Percentiles rank a stretch among this genome's conserved stretches.
These are phyloP conservation scores for Amitus sp. DNA, from an alignment of 2,888 invertebrate genomes.

Conservation along the genomic window DNA sequence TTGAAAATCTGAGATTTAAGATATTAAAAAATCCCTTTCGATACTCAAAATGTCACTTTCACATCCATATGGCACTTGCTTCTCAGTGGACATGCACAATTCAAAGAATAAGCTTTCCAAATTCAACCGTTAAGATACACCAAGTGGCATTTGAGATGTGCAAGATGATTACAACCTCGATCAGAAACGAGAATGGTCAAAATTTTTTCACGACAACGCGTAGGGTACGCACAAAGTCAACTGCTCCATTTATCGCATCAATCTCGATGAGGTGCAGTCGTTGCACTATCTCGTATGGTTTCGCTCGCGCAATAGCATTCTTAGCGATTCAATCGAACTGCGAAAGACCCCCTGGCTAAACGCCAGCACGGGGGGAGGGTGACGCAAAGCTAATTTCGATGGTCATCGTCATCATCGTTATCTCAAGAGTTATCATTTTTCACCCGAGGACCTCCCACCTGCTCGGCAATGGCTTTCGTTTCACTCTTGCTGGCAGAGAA, in stretches of 20 bases:
- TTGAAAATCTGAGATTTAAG: too few species aligned
- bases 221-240: conserved; percentile 13
- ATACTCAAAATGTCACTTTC: too few species aligned
- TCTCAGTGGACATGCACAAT: too few species aligned
- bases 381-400: conserved; percentile 36
- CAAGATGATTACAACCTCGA: too few species aligned
- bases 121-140: too few species aligned
- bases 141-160: too few species aligned
- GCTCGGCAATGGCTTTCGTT: conserved; percentile 32
- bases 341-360: conserved; percentile 36
- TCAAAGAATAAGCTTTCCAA: too few species aligned
- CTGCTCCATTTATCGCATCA: conserved; percentile 31
- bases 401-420: conserved; percentile 37
- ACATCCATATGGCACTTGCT: too few species aligned
- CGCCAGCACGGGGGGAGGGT: conserved; percentile 27
- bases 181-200: too few species aligned
- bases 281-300: conserved; percentile 33
- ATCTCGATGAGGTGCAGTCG: conserved; percentile 35
- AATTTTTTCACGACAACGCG: conserved; percentile 2
- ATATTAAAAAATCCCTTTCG: too few species aligned
- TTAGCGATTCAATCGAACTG: conserved; percentile 36
- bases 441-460: conserved; percentile 39
- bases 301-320: conserved; percentile 34
- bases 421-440: conserved; percentile 39
- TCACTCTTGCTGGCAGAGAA: conserved; percentile 27